Percentiles rank a stretch among this genome's conserved stretches.
phyloP scores from a whole-genome alignment of 2,888 invertebrate species.

The Pantelozetes paolii region DNA sequence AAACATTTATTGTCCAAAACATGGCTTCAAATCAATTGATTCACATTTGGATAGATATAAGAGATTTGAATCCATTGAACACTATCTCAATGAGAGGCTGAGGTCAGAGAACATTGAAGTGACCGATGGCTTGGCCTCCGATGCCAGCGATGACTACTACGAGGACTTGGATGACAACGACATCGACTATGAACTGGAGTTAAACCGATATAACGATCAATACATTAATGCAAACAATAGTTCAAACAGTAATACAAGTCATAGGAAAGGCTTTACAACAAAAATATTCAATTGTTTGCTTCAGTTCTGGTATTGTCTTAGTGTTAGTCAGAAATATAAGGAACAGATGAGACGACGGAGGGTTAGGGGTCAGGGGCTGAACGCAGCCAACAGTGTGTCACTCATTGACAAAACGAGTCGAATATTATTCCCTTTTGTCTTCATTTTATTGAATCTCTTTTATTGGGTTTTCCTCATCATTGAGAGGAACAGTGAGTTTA shows the following conservation, averaged over 20 bases:
- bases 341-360: conserved; percentile 45
- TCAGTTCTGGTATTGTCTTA: conserved; percentile 43
- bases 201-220: not conserved
- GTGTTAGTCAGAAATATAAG: conserved; percentile 46
- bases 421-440: conserved; percentile 66
- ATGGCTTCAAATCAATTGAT: conserved; percentile 17
- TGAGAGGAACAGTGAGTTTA: conserved; percentile 39
- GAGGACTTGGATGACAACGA: conserved; percentile 39
- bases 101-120: not conserved
- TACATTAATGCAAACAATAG: not conserved
- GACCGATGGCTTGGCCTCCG: not conserved
- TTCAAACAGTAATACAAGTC: not conserved
- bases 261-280: not conserved
- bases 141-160: conserved; percentile 33
- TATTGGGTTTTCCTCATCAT: conserved; percentile 74
- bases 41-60: not conserved
- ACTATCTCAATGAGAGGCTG: not conserved
- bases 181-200: conserved; percentile 1
- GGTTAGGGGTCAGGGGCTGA: conserved; percentile 40
- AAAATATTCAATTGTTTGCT: conserved; percentile 25
- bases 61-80: not conserved
- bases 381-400: conserved; percentile 51
- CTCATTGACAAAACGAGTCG: conserved; percentile 61
- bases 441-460: conserved; percentile 75
- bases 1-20: conserved; percentile 22